Percentiles rank a stretch among this genome's conserved stretches.
These are phyloP conservation scores for Antechinus stuartii DNA, from an alignment of 2,113 vertebrate species.

Conservation along the genomic window DNA sequence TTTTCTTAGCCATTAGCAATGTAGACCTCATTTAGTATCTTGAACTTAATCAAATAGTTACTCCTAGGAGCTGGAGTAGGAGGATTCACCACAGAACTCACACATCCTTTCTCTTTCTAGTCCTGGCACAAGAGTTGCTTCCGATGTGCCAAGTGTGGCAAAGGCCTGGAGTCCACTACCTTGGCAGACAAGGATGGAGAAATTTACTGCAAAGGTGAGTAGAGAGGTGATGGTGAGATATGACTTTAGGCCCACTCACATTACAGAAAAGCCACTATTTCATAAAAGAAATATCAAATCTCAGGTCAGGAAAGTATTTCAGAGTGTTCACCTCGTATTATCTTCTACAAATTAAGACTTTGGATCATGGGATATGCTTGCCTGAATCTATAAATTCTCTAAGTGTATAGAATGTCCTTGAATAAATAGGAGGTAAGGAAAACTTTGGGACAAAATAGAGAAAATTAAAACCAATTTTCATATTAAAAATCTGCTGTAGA, in stretches of 20 bases:
- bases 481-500: background rate
- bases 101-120: constrained; percentile 77
- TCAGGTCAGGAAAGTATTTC: background rate
- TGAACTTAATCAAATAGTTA: background rate
- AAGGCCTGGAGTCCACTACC: constrained; percentile 96
- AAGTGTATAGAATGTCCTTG: background rate
- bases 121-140: constrained; percentile 97
- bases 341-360: background rate
- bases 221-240: background rate
- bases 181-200: constrained; percentile 95
- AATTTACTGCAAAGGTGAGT: constrained; percentile 96
- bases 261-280: background rate
- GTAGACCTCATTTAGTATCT: background rate
- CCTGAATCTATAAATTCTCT: background rate
- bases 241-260: background rate
- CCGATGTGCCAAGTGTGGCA: constrained; percentile 93
- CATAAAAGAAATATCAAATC: background rate
- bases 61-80: background rate
- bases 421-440: background rate
- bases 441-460: background rate
- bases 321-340: background rate
- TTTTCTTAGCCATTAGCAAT: background rate
- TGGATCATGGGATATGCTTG: background rate
- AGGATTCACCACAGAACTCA: background rate
- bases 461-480: background rate